These are phyloP conservation scores for Lanius ludovicianus DNA, from an alignment of 2,113 vertebrate species.

Conservation along the genomic window DNA sequence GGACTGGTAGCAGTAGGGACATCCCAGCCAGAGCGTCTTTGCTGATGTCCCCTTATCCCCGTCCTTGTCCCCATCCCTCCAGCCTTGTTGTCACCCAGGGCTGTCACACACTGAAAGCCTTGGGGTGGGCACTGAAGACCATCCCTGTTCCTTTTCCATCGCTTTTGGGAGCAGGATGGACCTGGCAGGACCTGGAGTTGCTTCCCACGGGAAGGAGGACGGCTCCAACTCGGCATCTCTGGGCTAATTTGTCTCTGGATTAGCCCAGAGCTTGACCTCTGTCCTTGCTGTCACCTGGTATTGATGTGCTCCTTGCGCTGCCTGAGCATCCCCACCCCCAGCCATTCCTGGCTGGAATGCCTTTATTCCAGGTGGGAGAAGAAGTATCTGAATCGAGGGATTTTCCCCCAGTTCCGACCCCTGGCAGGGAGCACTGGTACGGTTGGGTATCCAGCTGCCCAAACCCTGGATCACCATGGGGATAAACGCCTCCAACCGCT, in stretches of 20 bases:
- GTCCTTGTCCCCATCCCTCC: background rate
- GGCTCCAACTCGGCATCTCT: background rate
- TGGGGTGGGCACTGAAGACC: background rate
- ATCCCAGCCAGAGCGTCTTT: background rate
- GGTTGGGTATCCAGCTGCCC: background rate
- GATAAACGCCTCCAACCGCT: background rate
- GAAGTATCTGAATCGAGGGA: accelerated
- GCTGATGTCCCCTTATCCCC: background rate
- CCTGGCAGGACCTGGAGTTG: accelerated
- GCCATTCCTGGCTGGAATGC: accelerated
- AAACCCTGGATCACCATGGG: accelerated
- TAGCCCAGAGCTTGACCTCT: slow-evolving; percentile 34
- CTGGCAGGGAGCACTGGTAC: background rate
- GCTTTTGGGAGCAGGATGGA: background rate
- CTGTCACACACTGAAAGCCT: no score
- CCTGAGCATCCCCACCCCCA: background rate
- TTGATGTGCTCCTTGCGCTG: background rate
- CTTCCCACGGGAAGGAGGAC: background rate
- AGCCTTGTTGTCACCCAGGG: accelerated
- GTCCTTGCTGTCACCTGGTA: background rate
- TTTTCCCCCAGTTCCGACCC: background rate
- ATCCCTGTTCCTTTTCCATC: background rate
- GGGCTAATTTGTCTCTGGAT: slow-evolving; percentile 21
- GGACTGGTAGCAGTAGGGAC: background rate
- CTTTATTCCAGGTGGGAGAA: background rate